Percentiles rank a stretch among this genome's conserved stretches.
Evolutionary conservation across 1,140 invertebrate genomes (phyloP).

Genomic region (Hycleus phaleratus): DNA sequence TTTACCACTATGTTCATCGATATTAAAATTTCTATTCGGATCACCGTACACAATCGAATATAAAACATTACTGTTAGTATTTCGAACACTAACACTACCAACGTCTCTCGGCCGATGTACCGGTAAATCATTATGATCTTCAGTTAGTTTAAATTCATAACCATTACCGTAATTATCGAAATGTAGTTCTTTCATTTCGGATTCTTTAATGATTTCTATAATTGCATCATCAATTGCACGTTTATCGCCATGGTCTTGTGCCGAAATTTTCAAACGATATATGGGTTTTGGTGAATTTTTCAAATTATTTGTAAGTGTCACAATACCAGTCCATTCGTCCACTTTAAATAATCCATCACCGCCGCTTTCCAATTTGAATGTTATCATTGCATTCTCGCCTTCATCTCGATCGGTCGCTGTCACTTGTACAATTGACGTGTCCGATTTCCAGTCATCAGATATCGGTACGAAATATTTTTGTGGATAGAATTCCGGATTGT

Average conservation of each 20-base stretch:
- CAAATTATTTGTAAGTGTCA: slow-evolving; percentile 58
- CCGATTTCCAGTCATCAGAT: slow-evolving; percentile 54
- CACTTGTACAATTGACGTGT: slow-evolving; percentile 61
- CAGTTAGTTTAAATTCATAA: slow-evolving; percentile 73
- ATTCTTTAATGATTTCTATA: slow-evolving; percentile 72
- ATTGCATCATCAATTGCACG: slow-evolving; percentile 61
- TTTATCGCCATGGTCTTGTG: slow-evolving; percentile 69
- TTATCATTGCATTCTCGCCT: slow-evolving; percentile 72
- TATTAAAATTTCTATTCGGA: slow-evolving; percentile 65
- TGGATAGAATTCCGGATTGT: slow-evolving; percentile 82
- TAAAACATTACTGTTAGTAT: slow-evolving; percentile 42
- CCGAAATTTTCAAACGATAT: slow-evolving; percentile 66
- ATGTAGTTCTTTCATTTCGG: slow-evolving; percentile 59
- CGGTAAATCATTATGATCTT: slow-evolving; percentile 62
- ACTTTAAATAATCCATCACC: slow-evolving; percentile 69
- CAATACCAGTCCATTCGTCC: slow-evolving; percentile 65
- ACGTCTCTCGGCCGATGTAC: slow-evolving; percentile 57
- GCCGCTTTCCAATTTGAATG: slow-evolving; percentile 69
- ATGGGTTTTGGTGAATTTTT: slow-evolving; percentile 54
- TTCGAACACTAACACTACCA: slow-evolving; percentile 62
- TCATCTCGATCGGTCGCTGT: slow-evolving; percentile 73
- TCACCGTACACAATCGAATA: slow-evolving; percentile 84
- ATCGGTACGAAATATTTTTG: slow-evolving; percentile 68
- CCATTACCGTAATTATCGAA: slow-evolving; percentile 60
- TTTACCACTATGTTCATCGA: slow-evolving; percentile 67